Evolutionary conservation across 1,140 invertebrate genomes (phyloP).

Genomic region (Drosophila pachea): DNA sequence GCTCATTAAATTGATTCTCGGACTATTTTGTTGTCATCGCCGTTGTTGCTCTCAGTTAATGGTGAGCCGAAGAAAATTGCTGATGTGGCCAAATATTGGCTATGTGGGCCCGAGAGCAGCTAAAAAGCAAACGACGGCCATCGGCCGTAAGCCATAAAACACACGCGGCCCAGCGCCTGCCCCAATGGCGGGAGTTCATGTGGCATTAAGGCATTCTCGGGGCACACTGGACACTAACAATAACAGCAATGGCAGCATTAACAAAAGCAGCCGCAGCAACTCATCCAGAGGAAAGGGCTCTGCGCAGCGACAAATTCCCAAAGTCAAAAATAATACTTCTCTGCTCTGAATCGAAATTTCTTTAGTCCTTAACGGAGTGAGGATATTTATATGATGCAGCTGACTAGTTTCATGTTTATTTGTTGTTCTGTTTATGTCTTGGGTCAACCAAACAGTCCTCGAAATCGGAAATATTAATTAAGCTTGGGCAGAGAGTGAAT

Average conservation of each 20-base stretch:
- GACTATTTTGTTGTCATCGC: constrained; percentile 1
- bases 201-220: constrained; percentile 59
- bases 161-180: constrained; percentile 65
- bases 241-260: constrained; percentile 17
- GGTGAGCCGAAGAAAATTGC: constrained; percentile 48
- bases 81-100: constrained; percentile 54
- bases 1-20: constrained; percentile 63
- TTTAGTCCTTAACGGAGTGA: background rate
- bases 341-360: background rate
- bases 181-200: constrained; percentile 64
- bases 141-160: constrained; percentile 70
- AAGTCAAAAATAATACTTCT: background rate
- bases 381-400: too few species aligned
- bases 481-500: background rate
- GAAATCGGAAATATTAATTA: background rate
- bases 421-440: too few species aligned
- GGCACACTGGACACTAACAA: constrained; percentile 37
- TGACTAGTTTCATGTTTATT: too few species aligned
- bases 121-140: constrained; percentile 56
- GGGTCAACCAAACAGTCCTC: too few species aligned
- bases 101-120: constrained; percentile 22
- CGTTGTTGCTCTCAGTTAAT: constrained; percentile 18
- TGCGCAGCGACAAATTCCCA: background rate
- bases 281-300: background rate
- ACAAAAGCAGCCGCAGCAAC: constrained; percentile 3